These are phyloP conservation scores for Diachrysia chrysitis DNA, from an alignment of 2,888 invertebrate genomes.

Conservation along the genomic window DNA sequence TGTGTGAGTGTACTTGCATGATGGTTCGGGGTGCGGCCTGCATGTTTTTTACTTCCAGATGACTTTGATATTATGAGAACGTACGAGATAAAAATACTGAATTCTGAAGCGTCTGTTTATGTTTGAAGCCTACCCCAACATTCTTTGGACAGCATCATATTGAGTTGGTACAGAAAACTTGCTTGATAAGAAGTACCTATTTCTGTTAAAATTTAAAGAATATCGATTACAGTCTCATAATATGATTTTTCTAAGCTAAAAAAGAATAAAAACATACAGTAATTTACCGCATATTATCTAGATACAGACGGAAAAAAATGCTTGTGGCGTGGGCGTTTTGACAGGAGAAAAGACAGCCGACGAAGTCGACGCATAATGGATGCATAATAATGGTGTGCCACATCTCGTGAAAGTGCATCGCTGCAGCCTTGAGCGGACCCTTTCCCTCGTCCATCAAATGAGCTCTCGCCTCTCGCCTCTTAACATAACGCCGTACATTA, in stretches of 20 bases:
- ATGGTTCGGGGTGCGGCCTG: slow-evolving; percentile 59
- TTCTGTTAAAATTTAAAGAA: too few species aligned
- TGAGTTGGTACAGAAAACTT: background rate
- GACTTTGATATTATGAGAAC: slow-evolving; percentile 48
- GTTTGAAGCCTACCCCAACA: slow-evolving; percentile 41
- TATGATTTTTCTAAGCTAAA: slow-evolving; percentile 41
- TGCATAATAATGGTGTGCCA: slow-evolving; percentile 82
- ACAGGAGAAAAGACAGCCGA: slow-evolving; percentile 74
- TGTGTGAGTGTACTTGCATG: slow-evolving; percentile 45
- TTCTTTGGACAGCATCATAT: background rate
- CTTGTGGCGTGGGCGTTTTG: slow-evolving; percentile 74
- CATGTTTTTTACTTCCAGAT: slow-evolving; percentile 49
- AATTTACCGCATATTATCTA: slow-evolving; percentile 59
- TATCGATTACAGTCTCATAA: slow-evolving; percentile 18
- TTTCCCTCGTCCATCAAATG: slow-evolving; percentile 88
- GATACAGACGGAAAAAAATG: slow-evolving; percentile 62
- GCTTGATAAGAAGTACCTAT: background rate
- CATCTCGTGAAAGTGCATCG: slow-evolving; percentile 87
- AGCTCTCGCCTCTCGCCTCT: slow-evolving; percentile 75
- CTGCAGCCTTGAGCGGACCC: slow-evolving; percentile 84
- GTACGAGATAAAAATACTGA: slow-evolving; percentile 37
- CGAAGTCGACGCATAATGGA: slow-evolving; percentile 79
- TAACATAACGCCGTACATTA: slow-evolving; percentile 81
- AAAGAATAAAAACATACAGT: slow-evolving; percentile 49
- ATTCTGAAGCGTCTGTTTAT: slow-evolving; percentile 9